A percentile compares a stretch with the other conserved stretches of the same genome.
phyloP scores from a whole-genome alignment of 2,797 vertebrate species.

The Phrynocephalus vlangalii region DNA sequence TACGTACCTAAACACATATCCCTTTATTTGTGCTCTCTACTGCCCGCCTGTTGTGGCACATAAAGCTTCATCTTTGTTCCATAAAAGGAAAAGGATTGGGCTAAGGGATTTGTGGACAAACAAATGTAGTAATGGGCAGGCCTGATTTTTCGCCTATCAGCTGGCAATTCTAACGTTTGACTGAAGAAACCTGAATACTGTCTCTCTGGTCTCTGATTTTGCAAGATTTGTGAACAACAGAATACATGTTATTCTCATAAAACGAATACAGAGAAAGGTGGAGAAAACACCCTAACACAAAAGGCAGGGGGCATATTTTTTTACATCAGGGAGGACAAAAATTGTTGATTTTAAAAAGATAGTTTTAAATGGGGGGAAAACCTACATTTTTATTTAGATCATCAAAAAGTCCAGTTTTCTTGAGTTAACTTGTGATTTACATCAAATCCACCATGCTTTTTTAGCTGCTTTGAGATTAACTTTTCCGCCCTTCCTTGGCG shows the following conservation, averaged over 20 bases:
- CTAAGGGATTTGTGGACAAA: not conserved
- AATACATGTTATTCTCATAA: not conserved
- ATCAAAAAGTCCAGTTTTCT: too few relatives aligned
- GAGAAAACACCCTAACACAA: not conserved
- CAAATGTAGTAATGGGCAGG: not conserved
- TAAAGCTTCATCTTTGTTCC: not conserved
- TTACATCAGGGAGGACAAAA: too few relatives aligned
- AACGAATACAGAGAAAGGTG: too few relatives aligned
- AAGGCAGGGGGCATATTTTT: not conserved
- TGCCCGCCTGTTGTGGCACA: not conserved
- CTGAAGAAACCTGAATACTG: not conserved
- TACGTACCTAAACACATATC: not conserved
- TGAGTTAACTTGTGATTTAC: too few relatives aligned
- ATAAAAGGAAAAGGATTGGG: not conserved
- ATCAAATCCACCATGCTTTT: not conserved
- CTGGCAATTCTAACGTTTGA: not conserved
- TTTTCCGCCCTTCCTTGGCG: not conserved
- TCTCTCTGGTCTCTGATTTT: not conserved
- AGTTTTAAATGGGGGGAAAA: too few relatives aligned
- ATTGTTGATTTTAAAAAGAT: too few relatives aligned
- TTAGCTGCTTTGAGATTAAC: not conserved
- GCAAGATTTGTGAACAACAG: not conserved
- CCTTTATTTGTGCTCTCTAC: not conserved
- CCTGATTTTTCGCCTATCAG: not conserved
- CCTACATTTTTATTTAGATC: too few relatives aligned